Percentiles rank a stretch among this genome's conserved stretches.
Evolutionary conservation across 2,888 invertebrate genomes (phyloP).

Genomic region (Apoderus coryli): DNA sequence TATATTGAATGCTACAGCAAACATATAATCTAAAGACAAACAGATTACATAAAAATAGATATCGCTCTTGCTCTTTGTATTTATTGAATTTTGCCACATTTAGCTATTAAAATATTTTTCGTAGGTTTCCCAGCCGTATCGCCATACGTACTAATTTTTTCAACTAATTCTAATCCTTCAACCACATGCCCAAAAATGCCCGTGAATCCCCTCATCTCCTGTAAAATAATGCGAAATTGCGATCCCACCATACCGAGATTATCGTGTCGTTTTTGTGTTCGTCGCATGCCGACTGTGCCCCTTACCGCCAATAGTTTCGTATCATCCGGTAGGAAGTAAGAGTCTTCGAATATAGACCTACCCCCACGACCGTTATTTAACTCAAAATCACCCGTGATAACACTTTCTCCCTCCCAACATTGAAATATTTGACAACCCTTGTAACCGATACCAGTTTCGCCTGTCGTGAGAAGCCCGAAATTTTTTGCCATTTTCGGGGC

Average conservation of each 20-base stretch:
- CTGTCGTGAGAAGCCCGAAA: conserved; percentile 55
- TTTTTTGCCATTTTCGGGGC: conserved; percentile 73
- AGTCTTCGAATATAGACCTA: conserved; percentile 59
- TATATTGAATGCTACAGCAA: no score
- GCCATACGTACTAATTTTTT: conserved; percentile 62
- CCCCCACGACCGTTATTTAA: conserved; percentile 70
- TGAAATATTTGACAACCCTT: conserved; percentile 69
- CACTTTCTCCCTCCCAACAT: conserved; percentile 70
- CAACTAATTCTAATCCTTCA: conserved; percentile 64
- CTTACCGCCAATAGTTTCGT: conserved; percentile 60
- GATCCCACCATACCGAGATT: conserved; percentile 71
- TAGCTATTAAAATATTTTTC: conserved; percentile 55
- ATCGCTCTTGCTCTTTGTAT: no score
- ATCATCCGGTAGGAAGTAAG: conserved; percentile 68
- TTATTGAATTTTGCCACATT: conserved; percentile 55
- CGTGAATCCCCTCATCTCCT: conserved; percentile 71
- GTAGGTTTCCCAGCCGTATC: conserved; percentile 67
- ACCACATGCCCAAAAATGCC: conserved; percentile 71
- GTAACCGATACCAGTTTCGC: conserved; percentile 62
- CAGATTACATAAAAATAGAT: no score
- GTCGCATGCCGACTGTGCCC: conserved; percentile 68
- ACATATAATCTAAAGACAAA: no score
- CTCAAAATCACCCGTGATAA: conserved; percentile 70
- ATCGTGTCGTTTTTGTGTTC: conserved; percentile 67
- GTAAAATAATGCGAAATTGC: conserved; percentile 67